Percentiles rank a stretch among this genome's conserved stretches.
phyloP scores from a whole-genome alignment of 2,888 invertebrate species.

The Thecophora atra region DNA sequence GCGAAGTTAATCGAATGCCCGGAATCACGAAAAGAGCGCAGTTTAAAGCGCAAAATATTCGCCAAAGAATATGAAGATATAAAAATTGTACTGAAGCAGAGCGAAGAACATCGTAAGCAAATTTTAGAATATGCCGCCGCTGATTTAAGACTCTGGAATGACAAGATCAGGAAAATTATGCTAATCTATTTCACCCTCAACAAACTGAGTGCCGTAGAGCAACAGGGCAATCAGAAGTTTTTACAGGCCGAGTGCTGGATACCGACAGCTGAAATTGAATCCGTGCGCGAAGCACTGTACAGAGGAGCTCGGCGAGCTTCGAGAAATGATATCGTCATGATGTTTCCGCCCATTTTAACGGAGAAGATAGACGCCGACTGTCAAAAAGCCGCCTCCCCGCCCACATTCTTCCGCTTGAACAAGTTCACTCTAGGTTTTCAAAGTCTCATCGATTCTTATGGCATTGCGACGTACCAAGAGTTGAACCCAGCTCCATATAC shows the following conservation, averaged over 20 bases:
- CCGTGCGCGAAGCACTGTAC: constrained; percentile 78
- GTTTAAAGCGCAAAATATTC: constrained; percentile 79
- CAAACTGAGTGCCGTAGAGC: constrained; percentile 84
- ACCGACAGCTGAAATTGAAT: constrained; percentile 74
- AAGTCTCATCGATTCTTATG: constrained; percentile 87
- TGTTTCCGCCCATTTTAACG: constrained; percentile 85
- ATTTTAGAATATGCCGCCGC: constrained; percentile 67
- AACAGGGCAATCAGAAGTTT: constrained; percentile 73
- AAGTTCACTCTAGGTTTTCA: constrained; percentile 88
- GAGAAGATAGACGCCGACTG: constrained; percentile 59
- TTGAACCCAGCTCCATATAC: constrained; percentile 90
- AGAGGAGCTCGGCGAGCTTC: constrained; percentile 83
- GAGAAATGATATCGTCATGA: constrained; percentile 69
- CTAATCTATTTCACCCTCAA: constrained; percentile 91
- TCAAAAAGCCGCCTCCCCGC: constrained; percentile 71
- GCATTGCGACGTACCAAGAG: constrained; percentile 90
- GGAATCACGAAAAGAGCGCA: constrained; percentile 75
- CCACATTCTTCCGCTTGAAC: constrained; percentile 90
- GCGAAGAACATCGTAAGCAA: constrained; percentile 78
- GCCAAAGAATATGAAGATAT: constrained; percentile 80
- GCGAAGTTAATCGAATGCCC: constrained; percentile 87
- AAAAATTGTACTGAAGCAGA: constrained; percentile 76
- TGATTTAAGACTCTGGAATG: constrained; percentile 72
- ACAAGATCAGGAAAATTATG: constrained; percentile 83
- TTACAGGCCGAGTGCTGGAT: constrained; percentile 91